A percentile compares a stretch with the other conserved stretches of the same genome.
Evolutionary conservation across 2,888 invertebrate genomes (phyloP).

Genomic region (Pristionchus maxplancki): DNA sequence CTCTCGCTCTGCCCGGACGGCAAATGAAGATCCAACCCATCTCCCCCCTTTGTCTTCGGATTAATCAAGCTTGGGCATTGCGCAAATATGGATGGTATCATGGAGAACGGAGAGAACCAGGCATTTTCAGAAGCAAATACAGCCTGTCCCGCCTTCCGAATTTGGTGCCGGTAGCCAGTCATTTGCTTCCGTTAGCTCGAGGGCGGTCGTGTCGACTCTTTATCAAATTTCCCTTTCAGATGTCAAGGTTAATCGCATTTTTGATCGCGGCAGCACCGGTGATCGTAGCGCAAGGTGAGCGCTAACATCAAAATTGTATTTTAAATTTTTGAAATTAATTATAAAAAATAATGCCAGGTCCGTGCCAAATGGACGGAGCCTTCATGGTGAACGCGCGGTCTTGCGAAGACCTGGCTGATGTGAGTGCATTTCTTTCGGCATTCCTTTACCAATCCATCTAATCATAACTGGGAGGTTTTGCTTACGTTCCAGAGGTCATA

Average conservation of each 20-base stretch:
- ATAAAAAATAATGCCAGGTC: neutral
- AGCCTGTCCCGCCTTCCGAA: neutral
- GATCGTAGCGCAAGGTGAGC: neutral
- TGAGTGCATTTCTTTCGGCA: neutral
- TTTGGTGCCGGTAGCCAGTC: neutral
- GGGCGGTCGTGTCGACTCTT: neutral
- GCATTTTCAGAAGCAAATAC: no score
- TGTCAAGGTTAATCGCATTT: neutral
- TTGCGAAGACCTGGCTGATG: slow-evolving; percentile 43
- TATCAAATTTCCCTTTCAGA: slow-evolving; percentile 20
- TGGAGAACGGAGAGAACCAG: neutral
- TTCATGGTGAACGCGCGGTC: slow-evolving; percentile 33
- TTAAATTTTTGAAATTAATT: no score
- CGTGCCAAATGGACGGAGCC: neutral
- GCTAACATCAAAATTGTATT: neutral
- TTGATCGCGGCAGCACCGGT: neutral
- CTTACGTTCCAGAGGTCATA: no score
- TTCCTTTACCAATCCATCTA: no score
- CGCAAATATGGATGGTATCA: slow-evolving; percentile 9
- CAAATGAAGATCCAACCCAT: no score
- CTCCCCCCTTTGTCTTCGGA: neutral
- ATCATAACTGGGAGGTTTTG: no score
- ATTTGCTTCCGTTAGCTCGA: neutral
- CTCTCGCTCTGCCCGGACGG: no score
- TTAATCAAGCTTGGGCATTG: slow-evolving; percentile 20